Evolutionary conservation across 2,888 invertebrate species (phyloP).

Genomic region (Torymus auratus): DNA sequence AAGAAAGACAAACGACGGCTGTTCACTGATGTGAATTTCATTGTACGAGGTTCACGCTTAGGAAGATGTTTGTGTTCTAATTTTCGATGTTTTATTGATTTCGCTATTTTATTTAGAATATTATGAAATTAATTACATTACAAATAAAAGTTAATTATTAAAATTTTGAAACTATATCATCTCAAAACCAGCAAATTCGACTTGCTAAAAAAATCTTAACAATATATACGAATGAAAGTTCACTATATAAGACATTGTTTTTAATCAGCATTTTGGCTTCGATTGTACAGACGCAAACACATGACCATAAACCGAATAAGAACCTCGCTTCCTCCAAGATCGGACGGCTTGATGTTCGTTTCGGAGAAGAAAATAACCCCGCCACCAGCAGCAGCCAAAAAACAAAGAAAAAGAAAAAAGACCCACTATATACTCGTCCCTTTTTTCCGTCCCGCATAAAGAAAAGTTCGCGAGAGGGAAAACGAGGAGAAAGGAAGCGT

Average conservation of each 20-base stretch:
- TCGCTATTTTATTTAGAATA: too few relatives aligned
- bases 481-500: conserved; percentile 41
- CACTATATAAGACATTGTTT: not conserved
- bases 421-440: not conserved
- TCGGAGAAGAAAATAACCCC: conserved; percentile 35
- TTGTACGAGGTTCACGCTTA: too few relatives aligned
- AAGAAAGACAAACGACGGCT: too few relatives aligned
- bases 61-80: too few relatives aligned
- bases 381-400: not conserved
- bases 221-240: not conserved
- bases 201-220: too few relatives aligned
- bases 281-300: conserved; percentile 23
- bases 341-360: conserved; percentile 30
- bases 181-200: too few relatives aligned
- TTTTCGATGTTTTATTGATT: too few relatives aligned
- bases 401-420: conserved; percentile 13
- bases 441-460: conserved; percentile 18
- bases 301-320: conserved; percentile 42
- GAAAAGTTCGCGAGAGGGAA: conserved; percentile 37
- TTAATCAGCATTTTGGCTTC: conserved; percentile 4
- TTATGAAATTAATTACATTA: too few relatives aligned
- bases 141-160: too few relatives aligned
- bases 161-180: too few relatives aligned
- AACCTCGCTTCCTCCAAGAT: conserved; percentile 50
- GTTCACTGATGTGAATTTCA: too few relatives aligned